Evolutionary conservation across 1,140 invertebrate species (phyloP).

Genomic region (Drosophila bocki): DNA sequence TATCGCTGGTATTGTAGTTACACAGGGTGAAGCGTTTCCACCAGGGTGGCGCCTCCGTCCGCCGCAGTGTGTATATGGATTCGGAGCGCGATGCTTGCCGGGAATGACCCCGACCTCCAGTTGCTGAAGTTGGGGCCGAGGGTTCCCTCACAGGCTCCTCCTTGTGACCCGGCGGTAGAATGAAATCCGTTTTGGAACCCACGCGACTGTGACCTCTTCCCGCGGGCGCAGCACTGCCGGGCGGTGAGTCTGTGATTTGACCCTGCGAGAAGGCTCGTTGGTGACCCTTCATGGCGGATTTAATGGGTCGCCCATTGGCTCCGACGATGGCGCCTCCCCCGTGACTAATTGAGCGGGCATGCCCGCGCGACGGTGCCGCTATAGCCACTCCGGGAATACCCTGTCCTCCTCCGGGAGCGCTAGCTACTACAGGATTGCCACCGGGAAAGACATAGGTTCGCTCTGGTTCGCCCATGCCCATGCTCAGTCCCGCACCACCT

Average conservation of each 20-base stretch:
- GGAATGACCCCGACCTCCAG: constrained; percentile 86
- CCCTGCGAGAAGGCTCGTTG: constrained; percentile 94
- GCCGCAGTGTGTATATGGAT: constrained; percentile 94
- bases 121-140: constrained; percentile 86
- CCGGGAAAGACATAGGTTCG: constrained; percentile 87
- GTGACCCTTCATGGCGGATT: constrained; percentile 89
- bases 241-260: constrained; percentile 89
- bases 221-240: constrained; percentile 78
- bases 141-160: constrained; percentile 86
- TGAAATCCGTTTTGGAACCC: constrained; percentile 95
- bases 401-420: constrained; percentile 52
- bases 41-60: constrained; percentile 89
- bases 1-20: constrained; percentile 85
- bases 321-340: constrained; percentile 87
- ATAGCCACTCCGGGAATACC: constrained; percentile 75
- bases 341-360: constrained; percentile 92
- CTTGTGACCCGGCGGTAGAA: constrained; percentile 92
- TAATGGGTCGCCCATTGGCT: constrained; percentile 87
- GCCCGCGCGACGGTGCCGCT: constrained; percentile 86
- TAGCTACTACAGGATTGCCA: constrained; percentile 64
- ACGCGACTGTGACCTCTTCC: constrained; percentile 90
- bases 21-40: constrained; percentile 89
- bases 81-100: constrained; percentile 91
- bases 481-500: neutral
- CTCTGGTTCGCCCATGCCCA: constrained; percentile 85